Evolutionary conservation across 1,140 invertebrate species (phyloP).

Genomic region (Ostrea denselamellosa): DNA sequence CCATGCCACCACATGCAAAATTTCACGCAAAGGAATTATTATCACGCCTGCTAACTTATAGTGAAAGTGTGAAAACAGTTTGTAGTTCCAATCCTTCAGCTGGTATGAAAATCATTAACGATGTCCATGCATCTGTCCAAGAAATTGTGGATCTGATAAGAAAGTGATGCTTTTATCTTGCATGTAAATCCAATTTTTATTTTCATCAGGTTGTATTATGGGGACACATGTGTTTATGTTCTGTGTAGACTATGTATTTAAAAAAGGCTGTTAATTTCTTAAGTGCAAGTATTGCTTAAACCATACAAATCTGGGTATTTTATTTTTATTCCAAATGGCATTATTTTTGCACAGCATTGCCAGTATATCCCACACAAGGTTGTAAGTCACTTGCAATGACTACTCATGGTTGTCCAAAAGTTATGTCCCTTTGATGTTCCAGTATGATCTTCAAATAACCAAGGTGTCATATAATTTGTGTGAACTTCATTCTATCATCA

Average conservation of each 20-base stretch:
- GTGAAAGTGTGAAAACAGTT: constrained; percentile 85
- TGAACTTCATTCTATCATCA: constrained; percentile 24
- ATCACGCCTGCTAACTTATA: constrained; percentile 88
- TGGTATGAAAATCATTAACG: constrained; percentile 82
- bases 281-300: neutral
- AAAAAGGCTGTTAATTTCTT: neutral
- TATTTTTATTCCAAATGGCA: constrained; percentile 31
- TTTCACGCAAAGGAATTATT: constrained; percentile 94
- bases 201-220: neutral
- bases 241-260: neutral
- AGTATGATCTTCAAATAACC: neutral
- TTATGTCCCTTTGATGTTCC: constrained; percentile 16
- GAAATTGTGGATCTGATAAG: constrained; percentile 90
- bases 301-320: neutral
- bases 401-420: neutral
- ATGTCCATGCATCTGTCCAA: constrained; percentile 89
- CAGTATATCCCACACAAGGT: neutral
- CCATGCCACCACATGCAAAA: constrained; percentile 88
- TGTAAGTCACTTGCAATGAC: neutral
- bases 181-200: constrained; percentile 17
- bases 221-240: neutral
- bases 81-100: constrained; percentile 81
- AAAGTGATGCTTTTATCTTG: constrained; percentile 81
- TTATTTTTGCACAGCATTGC: constrained; percentile 35
- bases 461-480: constrained; percentile 37